Evolutionary conservation across 2,113 vertebrate species (phyloP), one percentile per base, ranked within the genome.

Genomic region (Piprites chloris): DNA sequence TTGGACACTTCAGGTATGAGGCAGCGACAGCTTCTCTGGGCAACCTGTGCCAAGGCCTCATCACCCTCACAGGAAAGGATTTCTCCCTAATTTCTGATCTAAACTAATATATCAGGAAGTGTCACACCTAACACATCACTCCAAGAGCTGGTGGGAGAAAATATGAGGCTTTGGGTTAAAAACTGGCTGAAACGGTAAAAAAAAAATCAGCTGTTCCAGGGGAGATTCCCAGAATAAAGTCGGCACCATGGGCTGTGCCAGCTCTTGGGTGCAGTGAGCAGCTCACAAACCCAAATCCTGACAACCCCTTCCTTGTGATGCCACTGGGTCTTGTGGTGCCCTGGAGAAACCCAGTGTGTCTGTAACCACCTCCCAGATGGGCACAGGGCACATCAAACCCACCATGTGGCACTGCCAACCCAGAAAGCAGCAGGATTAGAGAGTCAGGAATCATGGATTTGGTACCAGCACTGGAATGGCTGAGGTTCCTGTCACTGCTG

Each of bases 321-420:
- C 61, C 37, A 63, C 39, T 42, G 62, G 39, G 28, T 32, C 28
- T 42, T 65, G 12, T 42, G 59, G 24, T 35, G 46, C 27, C 27
- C 66, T 12, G 37, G 9, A 26, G 37, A 18, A 39, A 62, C 7
- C 42, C 26, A 16, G 2, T 0, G 8, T 10, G 23, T 27, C 47
- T 37, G 8, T 11, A 50, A 24, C 18, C 9, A 27, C 19, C 49
- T 44, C 30, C 1, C 6, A 21, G 12, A 21, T 2, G 27, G 39
- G 41, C 68, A 55, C 10, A 7, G 50, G 50, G 76, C 9, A 35
- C 8, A 1, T 8, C 2, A 3, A n/a, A 59, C 15, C 50, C 65
- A 28, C 46, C 28, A 0, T 0, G 6, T 1, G 4, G 27, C 28
- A 2, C 30, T 2, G 11, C 61, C 59, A 73, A 19, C 16, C 28